These are phyloP conservation scores for Drosophila affinis DNA, from an alignment of 2,888 invertebrate species.

Conservation along the genomic window DNA sequence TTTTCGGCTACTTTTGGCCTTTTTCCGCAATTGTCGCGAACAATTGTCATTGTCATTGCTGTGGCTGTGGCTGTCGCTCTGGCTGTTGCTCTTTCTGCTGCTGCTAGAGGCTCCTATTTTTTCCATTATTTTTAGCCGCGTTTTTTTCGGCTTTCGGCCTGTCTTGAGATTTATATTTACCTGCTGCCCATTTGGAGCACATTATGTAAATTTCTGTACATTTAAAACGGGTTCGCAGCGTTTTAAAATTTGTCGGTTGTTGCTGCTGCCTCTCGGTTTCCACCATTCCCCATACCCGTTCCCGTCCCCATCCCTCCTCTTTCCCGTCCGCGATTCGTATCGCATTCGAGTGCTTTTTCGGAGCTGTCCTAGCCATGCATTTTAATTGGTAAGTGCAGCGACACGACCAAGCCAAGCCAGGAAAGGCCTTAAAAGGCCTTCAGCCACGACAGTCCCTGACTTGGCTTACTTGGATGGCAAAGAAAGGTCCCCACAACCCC, in stretches of 20 bases:
- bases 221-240: constrained; percentile 64
- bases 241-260: constrained; percentile 32
- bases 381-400: constrained; percentile 65
- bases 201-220: constrained; percentile 70
- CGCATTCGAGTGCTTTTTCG: constrained; percentile 50
- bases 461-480: constrained; percentile 1
- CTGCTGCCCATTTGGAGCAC: constrained; percentile 74
- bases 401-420: constrained; percentile 39
- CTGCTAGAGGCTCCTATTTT: constrained; percentile 3
- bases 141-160: constrained; percentile 55
- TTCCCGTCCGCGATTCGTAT: constrained; percentile 46
- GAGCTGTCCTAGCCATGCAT: constrained; percentile 59
- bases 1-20: constrained; percentile 46
- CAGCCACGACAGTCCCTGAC: neutral
- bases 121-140: constrained; percentile 26
- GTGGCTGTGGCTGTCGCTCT: constrained; percentile 14
- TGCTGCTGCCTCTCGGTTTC: constrained; percentile 7
- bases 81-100: neutral
- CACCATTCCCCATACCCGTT: neutral
- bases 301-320: neutral
- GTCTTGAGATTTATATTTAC: constrained; percentile 65
- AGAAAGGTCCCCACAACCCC: constrained; percentile 8
- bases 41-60: constrained; percentile 78
- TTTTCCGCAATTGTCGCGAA: constrained; percentile 74
- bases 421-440: constrained; percentile 45